Percentiles rank a stretch among this genome's conserved stretches.
Conservation (phyloP, 2,797 vertebrate species). For the Enteromius anoplus region DNA sequence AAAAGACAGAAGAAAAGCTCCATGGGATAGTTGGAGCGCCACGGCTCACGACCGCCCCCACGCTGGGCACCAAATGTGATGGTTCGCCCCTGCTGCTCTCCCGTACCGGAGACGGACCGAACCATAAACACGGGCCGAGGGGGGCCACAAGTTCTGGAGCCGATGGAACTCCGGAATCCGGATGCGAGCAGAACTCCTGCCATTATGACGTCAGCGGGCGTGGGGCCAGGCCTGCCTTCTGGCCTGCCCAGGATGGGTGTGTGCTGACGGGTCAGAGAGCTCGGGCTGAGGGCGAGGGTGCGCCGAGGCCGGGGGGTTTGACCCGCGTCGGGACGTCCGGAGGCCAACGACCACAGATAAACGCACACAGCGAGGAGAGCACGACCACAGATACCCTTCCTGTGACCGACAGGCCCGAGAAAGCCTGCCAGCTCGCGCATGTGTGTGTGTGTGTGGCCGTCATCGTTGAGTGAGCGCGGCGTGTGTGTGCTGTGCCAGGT, state of each 20-base stretch:
- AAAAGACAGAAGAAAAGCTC: conserved; percentile 85
- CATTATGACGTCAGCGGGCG: conserved; percentile 80
- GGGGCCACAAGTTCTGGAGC: conserved; percentile 63
- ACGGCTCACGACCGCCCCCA: conserved; percentile 84
- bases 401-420: conserved; percentile 64
- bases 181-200: conserved; percentile 78
- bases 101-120: conserved; percentile 78
- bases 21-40: conserved; percentile 84
- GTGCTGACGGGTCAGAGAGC: conserved; percentile 62
- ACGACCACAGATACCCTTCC: conserved; percentile 58
- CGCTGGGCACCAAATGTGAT: conserved; percentile 87
- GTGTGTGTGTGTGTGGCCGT: conserved; percentile 43
- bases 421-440: conserved; percentile 61
- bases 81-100: conserved; percentile 85
- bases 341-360: conserved; percentile 56
- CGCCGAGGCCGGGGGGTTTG: conserved; percentile 17
- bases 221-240: conserved; percentile 77
- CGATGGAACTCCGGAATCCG: conserved; percentile 79
- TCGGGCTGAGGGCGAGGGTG: conserved; percentile 59
- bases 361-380: conserved; percentile 36
- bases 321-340: conserved; percentile 12
- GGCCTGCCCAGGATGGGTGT: conserved; percentile 75
- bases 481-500: conserved; percentile 56
- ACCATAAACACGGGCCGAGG: conserved; percentile 76
- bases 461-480: conserved; percentile 57